Evolutionary conservation across 2,113 vertebrate genomes (phyloP), one percentile per base, ranked within the genome.

Genomic region (Donacobius atricapilla): DNA sequence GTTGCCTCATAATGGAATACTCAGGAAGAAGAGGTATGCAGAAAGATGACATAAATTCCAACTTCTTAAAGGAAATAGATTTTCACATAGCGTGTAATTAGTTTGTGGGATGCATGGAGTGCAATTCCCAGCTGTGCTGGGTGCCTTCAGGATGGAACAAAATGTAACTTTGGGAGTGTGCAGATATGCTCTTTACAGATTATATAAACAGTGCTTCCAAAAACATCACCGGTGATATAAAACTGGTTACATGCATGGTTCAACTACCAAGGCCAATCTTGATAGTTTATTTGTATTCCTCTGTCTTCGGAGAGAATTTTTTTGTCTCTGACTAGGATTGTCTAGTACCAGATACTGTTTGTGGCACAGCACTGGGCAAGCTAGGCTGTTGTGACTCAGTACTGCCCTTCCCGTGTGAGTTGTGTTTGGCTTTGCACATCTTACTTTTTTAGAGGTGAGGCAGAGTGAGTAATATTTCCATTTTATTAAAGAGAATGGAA

Each of bases 401-500:
- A 45, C 63, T 93, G 72, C 96, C 80, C 86, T 96, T 97, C 90
- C 80, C 22, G 1, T 75, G 64, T 94, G 72, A 71, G 83, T 73
- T 96, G 35, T 93, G 44, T 86, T 95, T 96, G 94, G 96, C 93
- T 93, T 94, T 94, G 68, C 37, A 83, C 39, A 35, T 90, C 90
- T 90, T 79, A 47, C 19, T 68, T 88, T 90, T 95, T 90, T 85
- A 60, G 88, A 93, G 83, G 95, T 88, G 90, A 93, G 76, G 60
- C 60, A 85, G 73, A 54, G 64, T 94, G 92, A 97, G 56, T 95
- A 94, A 93, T 93, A 21, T 75, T 95, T 96, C 85, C 42, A 2
- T 96, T 95, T 80, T 40, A 48, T 86, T 93, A 89, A 94, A 86
- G 56, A 95, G 94, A 93, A 93, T 61, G 56, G 69, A 90, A 87